Evolutionary conservation across 2,888 invertebrate species (phyloP).

Genomic region (Dryomyza anilis): DNA sequence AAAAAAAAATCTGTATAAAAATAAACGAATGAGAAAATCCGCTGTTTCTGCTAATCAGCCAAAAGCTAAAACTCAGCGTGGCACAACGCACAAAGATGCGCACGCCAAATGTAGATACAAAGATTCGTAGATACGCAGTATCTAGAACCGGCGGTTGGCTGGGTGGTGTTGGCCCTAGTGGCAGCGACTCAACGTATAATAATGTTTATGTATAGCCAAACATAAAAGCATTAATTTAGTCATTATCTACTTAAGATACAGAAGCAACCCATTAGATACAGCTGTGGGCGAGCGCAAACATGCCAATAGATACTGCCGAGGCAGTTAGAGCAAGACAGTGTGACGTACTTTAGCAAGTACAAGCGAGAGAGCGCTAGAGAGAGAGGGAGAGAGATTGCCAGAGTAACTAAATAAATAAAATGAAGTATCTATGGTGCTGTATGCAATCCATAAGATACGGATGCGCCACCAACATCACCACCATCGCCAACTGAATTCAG

Average conservation of each 20-base stretch:
- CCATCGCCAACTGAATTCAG: too few relatives aligned
- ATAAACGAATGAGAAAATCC: constrained; percentile 18
- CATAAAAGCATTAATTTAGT: constrained; percentile 62
- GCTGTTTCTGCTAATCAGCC: constrained; percentile 18
- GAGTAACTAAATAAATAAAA: too few relatives aligned
- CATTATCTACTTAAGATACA: constrained; percentile 61
- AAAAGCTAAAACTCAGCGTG: constrained; percentile 16
- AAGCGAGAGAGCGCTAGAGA: not conserved
- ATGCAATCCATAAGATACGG: too few relatives aligned
- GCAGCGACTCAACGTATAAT: constrained; percentile 53
- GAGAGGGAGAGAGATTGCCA: not conserved
- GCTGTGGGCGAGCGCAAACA: constrained; percentile 27
- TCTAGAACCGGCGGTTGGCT: not conserved
- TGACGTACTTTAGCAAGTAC: not conserved
- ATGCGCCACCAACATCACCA: too few relatives aligned
- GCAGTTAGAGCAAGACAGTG: not conserved
- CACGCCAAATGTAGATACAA: not conserved
- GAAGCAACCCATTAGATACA: constrained; percentile 34
- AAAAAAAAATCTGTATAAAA: not conserved
- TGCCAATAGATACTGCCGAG: constrained; percentile 23
- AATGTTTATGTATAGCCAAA: constrained; percentile 59
- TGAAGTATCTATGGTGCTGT: too few relatives aligned
- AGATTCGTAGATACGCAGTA: not conserved
- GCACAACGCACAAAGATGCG: not conserved
- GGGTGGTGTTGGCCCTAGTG: not conserved